Evolutionary conservation across 2,797 vertebrate genomes (phyloP).

Genomic region (Acridotheres tristis): DNA sequence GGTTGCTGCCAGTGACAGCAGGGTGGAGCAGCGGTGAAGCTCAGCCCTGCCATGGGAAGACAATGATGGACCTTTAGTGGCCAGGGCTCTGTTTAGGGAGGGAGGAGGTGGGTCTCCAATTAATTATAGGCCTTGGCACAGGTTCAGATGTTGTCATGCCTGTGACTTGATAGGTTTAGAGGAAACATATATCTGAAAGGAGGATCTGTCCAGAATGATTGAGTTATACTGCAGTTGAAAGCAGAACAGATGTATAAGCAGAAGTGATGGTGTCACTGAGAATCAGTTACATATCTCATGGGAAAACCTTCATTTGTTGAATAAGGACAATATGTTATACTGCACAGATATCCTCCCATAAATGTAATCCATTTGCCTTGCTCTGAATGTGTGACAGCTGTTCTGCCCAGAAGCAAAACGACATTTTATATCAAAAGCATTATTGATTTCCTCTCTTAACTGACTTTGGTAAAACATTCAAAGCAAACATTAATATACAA

Average conservation of each 20-base stretch:
- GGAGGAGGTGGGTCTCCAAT: constrained; percentile 31
- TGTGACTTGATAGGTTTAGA: constrained; percentile 63
- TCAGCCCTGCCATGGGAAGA: not conserved
- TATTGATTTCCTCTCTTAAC: constrained; percentile 23
- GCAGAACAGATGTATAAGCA: constrained; percentile 79
- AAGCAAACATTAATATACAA: not conserved
- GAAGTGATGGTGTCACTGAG: constrained; percentile 66
- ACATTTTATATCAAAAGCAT: constrained; percentile 44
- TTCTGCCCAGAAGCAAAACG: constrained; percentile 40
- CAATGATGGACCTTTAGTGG: not conserved
- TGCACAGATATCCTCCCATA: constrained; percentile 28
- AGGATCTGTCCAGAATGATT: constrained; percentile 68
- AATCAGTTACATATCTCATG: constrained; percentile 74
- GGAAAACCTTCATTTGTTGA: constrained; percentile 81
- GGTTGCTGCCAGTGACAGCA: not conserved
- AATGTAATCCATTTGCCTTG: constrained; percentile 50
- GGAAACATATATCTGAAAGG: constrained; percentile 67
- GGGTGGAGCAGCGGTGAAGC: not conserved
- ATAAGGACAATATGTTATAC: constrained; percentile 76
- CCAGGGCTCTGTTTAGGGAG: not conserved
- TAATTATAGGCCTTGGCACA: constrained; percentile 50
- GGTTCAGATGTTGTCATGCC: constrained; percentile 57
- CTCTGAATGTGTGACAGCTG: constrained; percentile 49
- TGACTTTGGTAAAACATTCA: not conserved
- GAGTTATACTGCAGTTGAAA: constrained; percentile 68